Conservation (phyloP, 2,797 vertebrate genomes). For the Meriones psammophilus region DNA sequence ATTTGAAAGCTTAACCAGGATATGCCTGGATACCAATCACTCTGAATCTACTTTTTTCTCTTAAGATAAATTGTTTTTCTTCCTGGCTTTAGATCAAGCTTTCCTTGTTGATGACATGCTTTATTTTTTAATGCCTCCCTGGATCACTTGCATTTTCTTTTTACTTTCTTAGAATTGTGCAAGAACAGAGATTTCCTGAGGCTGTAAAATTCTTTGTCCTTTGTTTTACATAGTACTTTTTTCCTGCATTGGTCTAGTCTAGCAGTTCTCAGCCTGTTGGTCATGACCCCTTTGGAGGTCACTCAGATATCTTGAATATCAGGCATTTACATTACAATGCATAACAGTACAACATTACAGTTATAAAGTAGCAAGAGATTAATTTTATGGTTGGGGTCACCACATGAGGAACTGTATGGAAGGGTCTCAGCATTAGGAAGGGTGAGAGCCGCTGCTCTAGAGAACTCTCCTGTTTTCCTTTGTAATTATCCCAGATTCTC, state of each 20-base stretch:
- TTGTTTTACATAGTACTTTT: neutral
- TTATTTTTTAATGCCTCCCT: constrained; percentile 24
- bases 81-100: constrained; percentile 14
- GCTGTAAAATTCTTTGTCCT: neutral
- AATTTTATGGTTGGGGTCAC: neutral
- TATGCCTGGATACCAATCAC: constrained; percentile 4
- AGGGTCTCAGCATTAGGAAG: no score
- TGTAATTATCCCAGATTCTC: neutral
- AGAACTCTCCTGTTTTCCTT: neutral
- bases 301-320: neutral
- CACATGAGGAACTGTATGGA: neutral
- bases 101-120: neutral
- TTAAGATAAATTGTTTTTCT: constrained; percentile 38
- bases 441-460: neutral
- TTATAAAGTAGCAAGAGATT: neutral
- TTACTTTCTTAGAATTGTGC: neutral
- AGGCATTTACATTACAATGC: neutral
- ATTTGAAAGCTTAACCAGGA: constrained; percentile 51
- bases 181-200: neutral
- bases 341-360: neutral
- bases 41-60: constrained; percentile 37
- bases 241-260: neutral
- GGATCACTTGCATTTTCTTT: neutral
- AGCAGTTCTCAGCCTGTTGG: neutral
- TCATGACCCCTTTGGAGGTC: no score